These are phyloP conservation scores for Lemur catta DNA, from an alignment of 2,797 vertebrate species.

Conservation along the genomic window DNA sequence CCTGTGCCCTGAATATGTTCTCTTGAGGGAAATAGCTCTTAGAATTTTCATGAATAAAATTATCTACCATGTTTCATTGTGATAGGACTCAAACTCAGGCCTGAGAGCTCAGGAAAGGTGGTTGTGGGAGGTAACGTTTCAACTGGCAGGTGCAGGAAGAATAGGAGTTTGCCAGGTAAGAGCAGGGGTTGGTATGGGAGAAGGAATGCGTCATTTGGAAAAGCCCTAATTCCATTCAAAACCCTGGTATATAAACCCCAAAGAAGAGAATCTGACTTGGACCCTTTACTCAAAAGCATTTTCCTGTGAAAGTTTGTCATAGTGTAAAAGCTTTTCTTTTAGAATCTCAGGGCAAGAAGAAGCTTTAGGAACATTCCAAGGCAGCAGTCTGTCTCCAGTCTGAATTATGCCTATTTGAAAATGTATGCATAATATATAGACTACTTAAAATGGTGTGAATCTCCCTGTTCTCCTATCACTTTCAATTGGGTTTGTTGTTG, in stretches of 20 bases:
- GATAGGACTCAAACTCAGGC: neutral
- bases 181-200: neutral
- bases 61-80: neutral
- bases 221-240: neutral
- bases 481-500: neutral
- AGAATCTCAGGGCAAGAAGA: neutral
- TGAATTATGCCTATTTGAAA: neutral
- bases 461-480: neutral
- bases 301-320: neutral
- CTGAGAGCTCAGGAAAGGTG: neutral
- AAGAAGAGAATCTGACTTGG: neutral
- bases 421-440: neutral
- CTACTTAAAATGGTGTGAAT: neutral
- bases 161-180: neutral
- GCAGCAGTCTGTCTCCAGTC: neutral
- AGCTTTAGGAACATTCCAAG: neutral
- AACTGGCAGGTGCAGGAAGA: neutral
- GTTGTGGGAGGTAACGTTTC: neutral
- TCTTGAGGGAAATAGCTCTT: neutral
- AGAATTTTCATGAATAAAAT: constrained; percentile 8
- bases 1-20: neutral
- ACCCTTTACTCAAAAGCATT: neutral
- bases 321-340: neutral
- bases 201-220: neutral
- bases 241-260: neutral